Base-by-base conservation (phyloP, 2,888 invertebrate genomes). In the Sphecodes monilicornis region DNA sequence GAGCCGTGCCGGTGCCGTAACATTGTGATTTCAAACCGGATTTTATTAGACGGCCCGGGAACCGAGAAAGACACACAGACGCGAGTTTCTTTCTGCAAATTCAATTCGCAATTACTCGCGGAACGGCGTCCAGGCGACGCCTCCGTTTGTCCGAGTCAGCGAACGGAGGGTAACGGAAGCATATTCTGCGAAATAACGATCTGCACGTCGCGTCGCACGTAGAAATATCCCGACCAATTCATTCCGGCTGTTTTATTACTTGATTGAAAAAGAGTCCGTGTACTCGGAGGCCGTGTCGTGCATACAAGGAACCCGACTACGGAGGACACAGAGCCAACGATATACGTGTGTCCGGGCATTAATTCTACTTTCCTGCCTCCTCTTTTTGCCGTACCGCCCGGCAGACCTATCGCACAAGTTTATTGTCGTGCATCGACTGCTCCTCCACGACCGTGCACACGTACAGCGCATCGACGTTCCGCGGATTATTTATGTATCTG, bases 401-500 rank as follows among this genome's bases (percentile, higher is more conserved):
- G 3, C 64, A 26, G 39, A 73, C 50, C 84, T 39, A 80, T 82
- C 72, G 68, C 74, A 78, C 84, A 82, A 86, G 78, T 88, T 88
- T 78, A 76, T 82, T 75, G 86, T 83, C 78, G 78, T 71, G 78
- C 76, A 76, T 82, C 78, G 80, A 54, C 78, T 82, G 76, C 26
- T 80, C 74, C 43, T 79, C 66, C 32, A 10, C 32, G 32, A 26
- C 4, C 54, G 26, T 69, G 78, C 66, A 26, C 57, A 41, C 71
- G 66, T n/a, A 70, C 69, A 50, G 36, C n/a, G 70, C 60, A 79
- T 74, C 46, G 60, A 79, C 54, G 81, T 74, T 76, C 68, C 78
- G 39, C 78, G 72, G 80, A 87, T 89, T 89, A 89, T 89, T 89
- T 89, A 87, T 87, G 84, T 76, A 79, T 66, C 83, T 8, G 68